These are phyloP conservation scores for Pherbina coryleti DNA, from an alignment of 2,888 invertebrate genomes.

Conservation along the genomic window DNA sequence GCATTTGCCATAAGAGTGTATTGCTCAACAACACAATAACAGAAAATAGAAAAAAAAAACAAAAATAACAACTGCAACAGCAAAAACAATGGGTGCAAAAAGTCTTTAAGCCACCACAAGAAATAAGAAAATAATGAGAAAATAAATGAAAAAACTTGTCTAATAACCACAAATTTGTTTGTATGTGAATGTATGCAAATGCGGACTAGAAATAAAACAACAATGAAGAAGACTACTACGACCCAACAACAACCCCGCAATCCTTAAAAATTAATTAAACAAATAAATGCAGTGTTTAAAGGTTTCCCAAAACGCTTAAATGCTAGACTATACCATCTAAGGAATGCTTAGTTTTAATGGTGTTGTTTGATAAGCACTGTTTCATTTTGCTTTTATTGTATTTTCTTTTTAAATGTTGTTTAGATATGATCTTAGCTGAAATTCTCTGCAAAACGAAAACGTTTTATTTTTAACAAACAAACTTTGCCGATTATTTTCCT, in stretches of 20 bases:
- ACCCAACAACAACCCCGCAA: background rate
- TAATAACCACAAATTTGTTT: conserved; percentile 4
- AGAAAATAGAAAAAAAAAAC: background rate
- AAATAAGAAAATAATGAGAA: background rate
- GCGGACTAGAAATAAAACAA: background rate
- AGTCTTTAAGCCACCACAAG: background rate
- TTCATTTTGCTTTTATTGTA: too few relatives aligned
- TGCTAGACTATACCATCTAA: background rate
- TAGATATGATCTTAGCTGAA: too few relatives aligned
- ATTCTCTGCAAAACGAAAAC: too few relatives aligned
- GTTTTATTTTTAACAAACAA: too few relatives aligned
- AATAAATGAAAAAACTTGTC: conserved; percentile 5
- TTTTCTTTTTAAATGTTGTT: too few relatives aligned
- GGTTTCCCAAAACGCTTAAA: background rate
- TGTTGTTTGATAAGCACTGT: background rate
- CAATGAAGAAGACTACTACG: background rate
- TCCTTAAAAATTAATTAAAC: background rate
- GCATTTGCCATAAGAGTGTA: background rate
- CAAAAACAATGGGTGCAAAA: background rate
- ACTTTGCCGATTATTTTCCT: too few relatives aligned
- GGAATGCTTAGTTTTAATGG: background rate
- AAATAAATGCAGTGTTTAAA: background rate
- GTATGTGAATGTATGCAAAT: background rate
- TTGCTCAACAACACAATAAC: background rate
- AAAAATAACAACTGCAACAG: background rate